These are phyloP conservation scores for Drosophila cracens DNA, from an alignment of 2,888 invertebrate genomes.

Conservation along the genomic window DNA sequence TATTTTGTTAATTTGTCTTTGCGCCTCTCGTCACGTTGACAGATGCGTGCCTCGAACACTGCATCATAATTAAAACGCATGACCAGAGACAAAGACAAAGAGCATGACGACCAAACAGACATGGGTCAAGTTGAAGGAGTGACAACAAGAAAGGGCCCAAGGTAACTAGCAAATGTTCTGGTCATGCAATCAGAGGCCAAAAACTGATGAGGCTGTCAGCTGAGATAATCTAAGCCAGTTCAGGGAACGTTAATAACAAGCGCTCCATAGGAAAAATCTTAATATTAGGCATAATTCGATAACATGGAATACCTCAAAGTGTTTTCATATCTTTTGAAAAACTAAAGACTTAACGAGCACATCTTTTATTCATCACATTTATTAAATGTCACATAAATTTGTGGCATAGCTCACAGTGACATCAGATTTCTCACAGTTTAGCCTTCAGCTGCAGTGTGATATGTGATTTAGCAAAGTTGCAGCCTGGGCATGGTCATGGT, in stretches of 20 bases:
- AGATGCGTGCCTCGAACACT: conserved; percentile 69
- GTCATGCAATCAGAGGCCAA: conserved; percentile 34
- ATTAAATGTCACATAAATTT: conserved; percentile 54
- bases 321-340: not conserved
- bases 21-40: conserved; percentile 74
- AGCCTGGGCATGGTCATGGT: conserved; percentile 66
- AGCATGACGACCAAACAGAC: conserved; percentile 43
- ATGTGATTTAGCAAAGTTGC: conserved; percentile 50
- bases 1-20: conserved; percentile 72
- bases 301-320: not conserved
- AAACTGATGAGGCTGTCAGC: conserved; percentile 20
- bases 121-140: conserved; percentile 76
- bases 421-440: conserved; percentile 31
- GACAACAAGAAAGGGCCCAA: conserved; percentile 41
- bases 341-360: conserved; percentile 1
- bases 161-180: conserved; percentile 45
- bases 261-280: not conserved
- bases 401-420: conserved; percentile 28
- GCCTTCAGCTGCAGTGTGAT: not conserved
- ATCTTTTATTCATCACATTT: conserved; percentile 27
- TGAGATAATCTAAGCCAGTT: conserved; percentile 41
- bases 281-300: not conserved
- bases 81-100: conserved; percentile 52
- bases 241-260: conserved; percentile 15
- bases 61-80: conserved; percentile 82